A percentile compares a stretch with the other conserved stretches of the same genome.
Evolutionary conservation across 2,888 invertebrate genomes (phyloP).

Genomic region (Megalurothrips usitatus): DNA sequence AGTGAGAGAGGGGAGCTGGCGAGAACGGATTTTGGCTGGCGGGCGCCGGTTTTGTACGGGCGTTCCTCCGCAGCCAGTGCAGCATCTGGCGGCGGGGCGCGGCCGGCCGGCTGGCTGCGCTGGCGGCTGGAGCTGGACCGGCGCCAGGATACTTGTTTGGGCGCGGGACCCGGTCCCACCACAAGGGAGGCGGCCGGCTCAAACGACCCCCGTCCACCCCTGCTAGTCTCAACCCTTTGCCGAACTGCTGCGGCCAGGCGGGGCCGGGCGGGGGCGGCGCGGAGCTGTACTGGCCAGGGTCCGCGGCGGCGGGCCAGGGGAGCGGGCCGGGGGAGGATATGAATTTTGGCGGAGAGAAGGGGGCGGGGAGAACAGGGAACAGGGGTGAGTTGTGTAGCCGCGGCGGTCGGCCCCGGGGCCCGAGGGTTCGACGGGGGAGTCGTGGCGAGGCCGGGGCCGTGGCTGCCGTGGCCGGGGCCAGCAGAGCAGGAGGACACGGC

Average conservation of each 20-base stretch:
- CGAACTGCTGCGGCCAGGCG: not conserved
- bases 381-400: too few species aligned
- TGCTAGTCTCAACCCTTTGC: not conserved
- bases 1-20: not conserved
- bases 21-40: not conserved
- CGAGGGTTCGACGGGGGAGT: too few species aligned
- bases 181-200: not conserved
- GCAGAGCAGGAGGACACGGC: too few species aligned
- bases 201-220: not conserved
- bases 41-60: not conserved
- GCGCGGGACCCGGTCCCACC: not conserved
- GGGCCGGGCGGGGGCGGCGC: not conserved
- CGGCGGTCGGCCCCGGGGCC: too few species aligned
- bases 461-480: too few species aligned
- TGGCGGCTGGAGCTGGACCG: not conserved
- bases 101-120: not conserved
- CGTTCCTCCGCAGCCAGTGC: not conserved
- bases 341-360: too few species aligned
- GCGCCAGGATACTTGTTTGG: slow-evolving; percentile 19
- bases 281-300: not conserved
- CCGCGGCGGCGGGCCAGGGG: not conserved
- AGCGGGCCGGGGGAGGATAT: not conserved
- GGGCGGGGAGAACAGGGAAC: too few species aligned
- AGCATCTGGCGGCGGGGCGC: not conserved
- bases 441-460: too few species aligned